Conservation (phyloP, 2,797 vertebrate genomes). For the Phataginus tricuspis region DNA sequence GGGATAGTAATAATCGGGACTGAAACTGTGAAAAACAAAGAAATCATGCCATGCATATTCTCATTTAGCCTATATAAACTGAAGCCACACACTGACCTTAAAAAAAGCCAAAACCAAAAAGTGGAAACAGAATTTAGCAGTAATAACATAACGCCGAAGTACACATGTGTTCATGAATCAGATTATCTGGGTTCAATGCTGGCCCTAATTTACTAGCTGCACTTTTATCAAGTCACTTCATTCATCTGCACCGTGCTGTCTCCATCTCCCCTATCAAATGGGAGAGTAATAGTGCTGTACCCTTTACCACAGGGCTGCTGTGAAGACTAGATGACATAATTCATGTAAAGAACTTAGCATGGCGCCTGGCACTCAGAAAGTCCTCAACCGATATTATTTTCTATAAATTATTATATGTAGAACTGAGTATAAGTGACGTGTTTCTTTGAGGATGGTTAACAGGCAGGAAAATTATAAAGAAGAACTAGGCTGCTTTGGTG, state of each 20-base stretch:
- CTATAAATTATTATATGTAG: neutral
- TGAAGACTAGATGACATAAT: neutral
- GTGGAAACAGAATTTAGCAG: neutral
- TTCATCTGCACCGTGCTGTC: neutral
- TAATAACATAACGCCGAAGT: neutral
- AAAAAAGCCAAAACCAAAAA: neutral
- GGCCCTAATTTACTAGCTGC: neutral
- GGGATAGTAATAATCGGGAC: conserved; percentile 67
- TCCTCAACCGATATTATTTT: neutral
- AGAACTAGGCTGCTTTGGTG: neutral
- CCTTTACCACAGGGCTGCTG: neutral
- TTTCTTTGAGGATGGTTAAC: neutral
- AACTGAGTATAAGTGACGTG: neutral
- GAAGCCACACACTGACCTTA: neutral
- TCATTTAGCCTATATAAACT: conserved; percentile 69
- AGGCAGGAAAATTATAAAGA: neutral
- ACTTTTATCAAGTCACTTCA: neutral
- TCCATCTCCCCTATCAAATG: neutral
- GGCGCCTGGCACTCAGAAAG: neutral
- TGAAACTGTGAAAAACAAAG: conserved; percentile 48
- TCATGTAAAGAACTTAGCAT: neutral
- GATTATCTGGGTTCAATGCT: neutral
- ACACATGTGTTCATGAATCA: neutral
- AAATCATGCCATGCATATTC: conserved; percentile 68
- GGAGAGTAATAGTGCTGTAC: neutral